These are phyloP conservation scores for Drosophila rubida DNA, from an alignment of 2,888 invertebrate genomes.

Conservation along the genomic window DNA sequence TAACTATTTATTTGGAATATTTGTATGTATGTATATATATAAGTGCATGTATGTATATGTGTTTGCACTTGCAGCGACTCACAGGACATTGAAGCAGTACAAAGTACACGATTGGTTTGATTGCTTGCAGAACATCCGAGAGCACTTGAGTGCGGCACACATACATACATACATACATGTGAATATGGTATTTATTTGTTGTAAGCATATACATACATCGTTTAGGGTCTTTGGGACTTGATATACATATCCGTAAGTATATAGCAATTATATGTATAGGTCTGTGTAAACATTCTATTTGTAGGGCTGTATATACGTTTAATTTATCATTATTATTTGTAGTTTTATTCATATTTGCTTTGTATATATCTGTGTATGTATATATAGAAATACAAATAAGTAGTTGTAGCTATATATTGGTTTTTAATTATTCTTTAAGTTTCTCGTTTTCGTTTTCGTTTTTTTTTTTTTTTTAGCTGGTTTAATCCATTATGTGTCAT, in stretches of 20 bases:
- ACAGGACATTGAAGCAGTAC: conserved; percentile 11
- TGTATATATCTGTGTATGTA: conserved; percentile 13
- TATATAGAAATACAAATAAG: conserved; percentile 12
- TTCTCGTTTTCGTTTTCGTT: conserved; percentile 15
- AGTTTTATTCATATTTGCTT: conserved; percentile 18
- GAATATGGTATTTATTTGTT: conserved; percentile 11
- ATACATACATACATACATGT: conserved; percentile 6
- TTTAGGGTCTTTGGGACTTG: conserved; percentile 27
- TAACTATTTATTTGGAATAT: conserved; percentile 72
- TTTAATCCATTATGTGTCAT: conserved; percentile 69
- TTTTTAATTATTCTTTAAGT: conserved; percentile 4
- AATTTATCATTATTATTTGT: conserved; percentile 12
- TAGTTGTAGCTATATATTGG: conserved; percentile 6
- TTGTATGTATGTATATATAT: conserved; percentile 36
- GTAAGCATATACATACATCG: conserved; percentile 28
- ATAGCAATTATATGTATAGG: conserved; percentile 18
- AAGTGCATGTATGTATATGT: conserved; percentile 30
- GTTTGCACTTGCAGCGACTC: conserved; percentile 35
- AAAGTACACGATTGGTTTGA: not conserved
- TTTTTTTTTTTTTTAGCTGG: conserved; percentile 43
- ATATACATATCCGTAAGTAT: conserved; percentile 33
- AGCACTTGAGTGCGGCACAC: not conserved
- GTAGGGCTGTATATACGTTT: conserved; percentile 17
- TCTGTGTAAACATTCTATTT: conserved; percentile 32
- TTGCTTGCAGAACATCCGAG: not conserved